These are phyloP conservation scores for Aphelocoma californica DNA, from an alignment of 2,797 vertebrate species.

Conservation along the genomic window DNA sequence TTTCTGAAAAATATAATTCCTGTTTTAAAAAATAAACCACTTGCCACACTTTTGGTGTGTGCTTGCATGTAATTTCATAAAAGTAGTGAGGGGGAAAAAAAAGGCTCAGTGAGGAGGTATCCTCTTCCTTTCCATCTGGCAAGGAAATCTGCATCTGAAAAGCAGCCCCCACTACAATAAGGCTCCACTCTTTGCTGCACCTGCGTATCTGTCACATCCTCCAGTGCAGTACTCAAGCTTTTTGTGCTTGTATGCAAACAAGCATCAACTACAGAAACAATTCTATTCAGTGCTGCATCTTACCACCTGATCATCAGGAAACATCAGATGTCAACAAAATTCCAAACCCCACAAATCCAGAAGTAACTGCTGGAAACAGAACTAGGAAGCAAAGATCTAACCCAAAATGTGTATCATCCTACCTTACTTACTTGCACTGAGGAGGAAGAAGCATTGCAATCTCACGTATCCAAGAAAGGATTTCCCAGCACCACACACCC, in stretches of 20 bases:
- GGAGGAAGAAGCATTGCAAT: not conserved
- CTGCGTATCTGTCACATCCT: not conserved
- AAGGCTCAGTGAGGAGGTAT: not conserved
- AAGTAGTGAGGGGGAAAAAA: not conserved
- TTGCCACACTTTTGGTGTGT: not conserved
- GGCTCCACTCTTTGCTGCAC: not conserved
- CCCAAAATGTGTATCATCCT: not conserved
- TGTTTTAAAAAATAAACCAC: not conserved
- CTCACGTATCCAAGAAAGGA: rapidly evolving
- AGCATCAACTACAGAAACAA: not conserved
- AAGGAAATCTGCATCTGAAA: not conserved
- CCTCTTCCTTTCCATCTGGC: not conserved
- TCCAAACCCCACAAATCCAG: not conserved
- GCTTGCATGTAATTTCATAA: not conserved
- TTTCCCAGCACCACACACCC: not conserved
- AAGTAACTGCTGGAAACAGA: not conserved
- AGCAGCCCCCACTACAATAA: not conserved
- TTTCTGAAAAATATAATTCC: not conserved
- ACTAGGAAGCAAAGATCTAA: not conserved
- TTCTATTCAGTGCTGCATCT: not conserved
- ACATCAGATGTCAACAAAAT: not conserved
- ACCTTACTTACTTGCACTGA: not conserved
- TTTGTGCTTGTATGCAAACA: not conserved
- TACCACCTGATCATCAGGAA: not conserved
- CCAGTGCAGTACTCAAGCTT: not conserved